Base-by-base conservation (phyloP, 2,797 vertebrate species). In the Gastrophryne carolinensis region DNA sequence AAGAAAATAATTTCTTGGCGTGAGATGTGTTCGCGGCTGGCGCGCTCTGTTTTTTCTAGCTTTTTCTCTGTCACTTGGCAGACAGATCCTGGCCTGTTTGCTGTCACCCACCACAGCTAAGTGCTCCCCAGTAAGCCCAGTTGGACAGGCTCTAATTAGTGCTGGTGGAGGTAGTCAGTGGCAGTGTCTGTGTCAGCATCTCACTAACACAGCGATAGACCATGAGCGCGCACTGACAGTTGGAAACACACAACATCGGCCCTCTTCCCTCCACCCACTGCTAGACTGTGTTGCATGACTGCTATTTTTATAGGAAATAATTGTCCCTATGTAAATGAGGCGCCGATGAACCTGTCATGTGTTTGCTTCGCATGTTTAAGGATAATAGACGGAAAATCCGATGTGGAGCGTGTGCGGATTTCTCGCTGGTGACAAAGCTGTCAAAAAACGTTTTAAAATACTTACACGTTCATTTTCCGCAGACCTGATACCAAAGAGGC, bases 71-170 rank as follows among this genome's bases (percentile, higher is more conserved):
- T 95, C 94, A 95, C 86, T 85, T 86, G 80, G 86, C 90, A 96
- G 95, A 97, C 95, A 95, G 94, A 94, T 94, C 92, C 92, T 90
- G 89, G 94, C 92, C 93, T 94, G 91, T 90, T 93, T 92, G 91
- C 91, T 98, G 96, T 98, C 96, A 97, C 93, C 90, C 90, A 78
- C 83, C 79, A 73, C 86, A 89, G 93, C 92, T 83, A 89, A 81
- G 89, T 39, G 84, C 87, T 89, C 92, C 87, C 86, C 87, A 91
- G 94, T 91, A 87, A 93, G 93, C 94, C 82, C 95, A 89, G 94
- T 94, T 91, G 94, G 96, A 96, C 91, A 90, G 93, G 90, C 91
- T 37, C 92, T 99, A 98, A 98, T 98, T 98, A 95, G 95, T 84
- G 92, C 91, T 90, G 89, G 92, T 94, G 87, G 89, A 92, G 92